Evolutionary conservation across 2,797 vertebrate species (phyloP).

Genomic region (Holocentrus rufus): DNA sequence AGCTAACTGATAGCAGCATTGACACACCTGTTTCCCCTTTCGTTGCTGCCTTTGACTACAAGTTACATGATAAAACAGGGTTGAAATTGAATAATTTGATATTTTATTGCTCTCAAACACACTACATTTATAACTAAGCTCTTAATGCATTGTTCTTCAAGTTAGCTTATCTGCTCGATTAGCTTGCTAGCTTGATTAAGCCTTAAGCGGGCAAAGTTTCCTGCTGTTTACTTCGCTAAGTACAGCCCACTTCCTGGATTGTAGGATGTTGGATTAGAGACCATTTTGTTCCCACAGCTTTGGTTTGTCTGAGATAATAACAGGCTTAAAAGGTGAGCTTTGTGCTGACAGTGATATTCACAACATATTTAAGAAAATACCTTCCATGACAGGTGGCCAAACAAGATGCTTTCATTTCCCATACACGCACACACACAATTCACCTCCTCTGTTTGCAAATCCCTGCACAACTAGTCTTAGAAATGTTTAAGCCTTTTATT

Average conservation of each 20-base stretch:
- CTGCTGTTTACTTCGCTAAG: not conserved
- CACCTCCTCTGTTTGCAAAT: slow-evolving; percentile 32
- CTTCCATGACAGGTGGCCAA: slow-evolving; percentile 5
- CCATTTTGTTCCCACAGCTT: not conserved
- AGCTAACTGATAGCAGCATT: not conserved
- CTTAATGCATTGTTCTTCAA: too few relatives aligned
- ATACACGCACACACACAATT: not conserved
- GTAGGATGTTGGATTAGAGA: not conserved
- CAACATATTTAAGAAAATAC: not conserved
- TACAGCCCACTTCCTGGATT: slow-evolving; percentile 22
- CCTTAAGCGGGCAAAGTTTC: not conserved
- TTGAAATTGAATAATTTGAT: not conserved
- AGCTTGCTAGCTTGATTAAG: accelerated
- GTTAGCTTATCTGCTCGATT: too few relatives aligned
- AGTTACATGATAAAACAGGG: not conserved
- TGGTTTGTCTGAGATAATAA: not conserved
- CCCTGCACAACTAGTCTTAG: slow-evolving; percentile 11
- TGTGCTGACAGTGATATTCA: not conserved
- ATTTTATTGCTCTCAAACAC: not conserved
- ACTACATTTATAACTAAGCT: too few relatives aligned
- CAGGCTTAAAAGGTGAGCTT: slow-evolving; percentile 20
- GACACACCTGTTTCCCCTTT: not conserved
- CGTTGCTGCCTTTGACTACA: not conserved
- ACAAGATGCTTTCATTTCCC: slow-evolving; percentile 26
- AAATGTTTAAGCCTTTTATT: slow-evolving; percentile 42